phyloP scores from a whole-genome alignment of 2,113 vertebrate genomes.

The Notechis scutatus region DNA sequence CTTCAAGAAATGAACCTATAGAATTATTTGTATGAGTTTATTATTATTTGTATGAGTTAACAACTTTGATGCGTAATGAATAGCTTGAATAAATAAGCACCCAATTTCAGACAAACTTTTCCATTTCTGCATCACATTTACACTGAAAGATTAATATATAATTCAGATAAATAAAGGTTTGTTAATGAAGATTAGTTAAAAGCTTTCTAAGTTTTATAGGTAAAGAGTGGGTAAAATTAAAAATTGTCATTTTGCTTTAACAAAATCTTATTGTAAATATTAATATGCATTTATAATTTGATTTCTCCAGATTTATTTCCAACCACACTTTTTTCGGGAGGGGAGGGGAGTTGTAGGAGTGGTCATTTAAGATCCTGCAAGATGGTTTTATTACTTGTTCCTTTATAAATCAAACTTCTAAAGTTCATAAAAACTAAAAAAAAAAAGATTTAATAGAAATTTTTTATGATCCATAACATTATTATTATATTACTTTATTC shows the following conservation, averaged over 20 bases:
- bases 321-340: conserved; percentile 33
- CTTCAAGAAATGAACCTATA: background rate
- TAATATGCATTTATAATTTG: conserved; percentile 79
- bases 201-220: conserved; percentile 59
- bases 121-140: background rate
- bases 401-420: conserved; percentile 77
- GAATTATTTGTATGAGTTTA: background rate
- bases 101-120: background rate
- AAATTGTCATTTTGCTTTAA: conserved; percentile 67
- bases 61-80: background rate
- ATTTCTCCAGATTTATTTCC: conserved; percentile 71
- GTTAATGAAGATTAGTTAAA: conserved; percentile 65
- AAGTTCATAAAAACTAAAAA: conserved; percentile 82
- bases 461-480: conserved; percentile 79
- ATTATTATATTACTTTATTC: conserved; percentile 77
- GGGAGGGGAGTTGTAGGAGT: conserved; percentile 54
- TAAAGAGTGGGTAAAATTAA: conserved; percentile 76
- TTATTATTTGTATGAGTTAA: background rate
- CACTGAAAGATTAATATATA: background rate
- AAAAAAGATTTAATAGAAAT: conserved; percentile 80
- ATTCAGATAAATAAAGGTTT: conserved; percentile 47
- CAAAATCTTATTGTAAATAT: conserved; percentile 70
- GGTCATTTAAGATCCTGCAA: conserved; percentile 73
- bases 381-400: conserved; percentile 68
- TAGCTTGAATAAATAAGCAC: background rate